Conservation (phyloP, 1,140 invertebrate genomes). For the Drosophila subpulchrella region DNA sequence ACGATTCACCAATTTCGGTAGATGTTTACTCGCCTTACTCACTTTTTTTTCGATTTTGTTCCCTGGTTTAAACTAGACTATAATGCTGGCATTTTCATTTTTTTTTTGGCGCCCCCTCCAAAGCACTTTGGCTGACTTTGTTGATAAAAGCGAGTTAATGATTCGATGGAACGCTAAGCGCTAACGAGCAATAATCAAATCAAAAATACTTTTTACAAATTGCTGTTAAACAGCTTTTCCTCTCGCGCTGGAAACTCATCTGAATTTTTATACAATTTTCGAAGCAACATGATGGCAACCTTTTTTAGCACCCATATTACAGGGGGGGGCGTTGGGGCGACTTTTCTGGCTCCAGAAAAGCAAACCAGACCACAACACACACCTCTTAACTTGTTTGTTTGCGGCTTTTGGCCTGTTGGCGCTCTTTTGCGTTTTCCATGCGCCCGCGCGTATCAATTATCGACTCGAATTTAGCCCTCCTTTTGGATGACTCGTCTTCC, state of each 20-base stretch:
- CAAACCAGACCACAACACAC: slow-evolving; percentile 6
- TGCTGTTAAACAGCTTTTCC: slow-evolving; percentile 47
- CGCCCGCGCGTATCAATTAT: slow-evolving; percentile 71
- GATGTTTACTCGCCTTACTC: not conserved
- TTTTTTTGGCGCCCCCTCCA: not conserved
- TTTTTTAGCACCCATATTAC: slow-evolving; percentile 35
- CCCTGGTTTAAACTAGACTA: slow-evolving; percentile 4
- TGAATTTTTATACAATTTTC: slow-evolving; percentile 28
- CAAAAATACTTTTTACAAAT: slow-evolving; percentile 76
- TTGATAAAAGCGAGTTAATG: slow-evolving; percentile 74
- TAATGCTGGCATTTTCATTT: not conserved
- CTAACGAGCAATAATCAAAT: slow-evolving; percentile 83
- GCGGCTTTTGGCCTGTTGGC: slow-evolving; percentile 70
- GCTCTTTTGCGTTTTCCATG: slow-evolving; percentile 70
- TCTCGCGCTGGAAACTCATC: slow-evolving; percentile 2
- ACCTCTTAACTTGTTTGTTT: slow-evolving; percentile 73
- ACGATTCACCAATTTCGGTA: slow-evolving; percentile 2
- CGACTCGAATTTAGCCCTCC: slow-evolving; percentile 69
- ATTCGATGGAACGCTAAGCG: slow-evolving; percentile 61
- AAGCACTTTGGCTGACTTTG: slow-evolving; percentile 70
- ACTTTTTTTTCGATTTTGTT: slow-evolving; percentile 1
- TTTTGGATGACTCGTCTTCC: slow-evolving; percentile 18
- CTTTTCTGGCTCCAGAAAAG: not conserved
- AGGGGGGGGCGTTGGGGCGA: not conserved
- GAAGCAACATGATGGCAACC: slow-evolving; percentile 4